phyloP scores from a whole-genome alignment of 1,140 invertebrate species.

The Choristoneura fumiferana region DNA sequence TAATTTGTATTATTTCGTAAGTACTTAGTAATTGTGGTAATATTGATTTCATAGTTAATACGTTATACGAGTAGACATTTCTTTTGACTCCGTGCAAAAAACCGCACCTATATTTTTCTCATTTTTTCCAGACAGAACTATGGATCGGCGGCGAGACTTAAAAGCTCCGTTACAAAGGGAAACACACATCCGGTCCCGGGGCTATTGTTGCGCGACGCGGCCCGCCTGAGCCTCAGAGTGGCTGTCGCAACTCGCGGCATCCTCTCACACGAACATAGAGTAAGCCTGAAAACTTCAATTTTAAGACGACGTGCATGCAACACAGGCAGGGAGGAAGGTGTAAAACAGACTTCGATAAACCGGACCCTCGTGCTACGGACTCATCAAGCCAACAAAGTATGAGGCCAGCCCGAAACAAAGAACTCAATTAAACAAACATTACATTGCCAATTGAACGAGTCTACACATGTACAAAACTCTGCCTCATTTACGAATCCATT shows the following conservation, averaged over 20 bases:
- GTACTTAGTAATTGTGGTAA: too few species aligned
- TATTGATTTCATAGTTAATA: too few species aligned
- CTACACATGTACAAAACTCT: conserved; percentile 52
- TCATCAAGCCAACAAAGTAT: conserved; percentile 12
- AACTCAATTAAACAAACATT: conserved; percentile 57
- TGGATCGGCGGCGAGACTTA: conserved; percentile 35
- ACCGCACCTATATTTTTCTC: conserved; percentile 15
- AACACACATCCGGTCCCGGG: conserved; percentile 41
- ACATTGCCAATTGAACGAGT: conserved; percentile 43
- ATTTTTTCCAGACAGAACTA: conserved; percentile 32
- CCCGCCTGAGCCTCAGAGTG: conserved; percentile 21
- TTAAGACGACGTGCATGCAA: background rate
- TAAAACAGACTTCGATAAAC: background rate
- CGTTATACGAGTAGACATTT: too few species aligned
- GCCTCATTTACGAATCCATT: conserved; percentile 69
- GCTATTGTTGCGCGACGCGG: conserved; percentile 31
- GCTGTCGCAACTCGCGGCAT: conserved; percentile 1
- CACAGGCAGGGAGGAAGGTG: too few species aligned
- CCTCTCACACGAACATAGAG: background rate
- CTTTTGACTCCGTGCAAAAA: background rate
- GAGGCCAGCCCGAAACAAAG: conserved; percentile 9
- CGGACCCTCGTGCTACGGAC: background rate
- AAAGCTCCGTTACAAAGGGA: conserved; percentile 45
- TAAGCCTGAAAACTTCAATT: background rate
- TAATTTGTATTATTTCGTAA: too few species aligned